Base-by-base conservation (phyloP, 2,888 invertebrate genomes). In the Glaucopsyche alexis region DNA sequence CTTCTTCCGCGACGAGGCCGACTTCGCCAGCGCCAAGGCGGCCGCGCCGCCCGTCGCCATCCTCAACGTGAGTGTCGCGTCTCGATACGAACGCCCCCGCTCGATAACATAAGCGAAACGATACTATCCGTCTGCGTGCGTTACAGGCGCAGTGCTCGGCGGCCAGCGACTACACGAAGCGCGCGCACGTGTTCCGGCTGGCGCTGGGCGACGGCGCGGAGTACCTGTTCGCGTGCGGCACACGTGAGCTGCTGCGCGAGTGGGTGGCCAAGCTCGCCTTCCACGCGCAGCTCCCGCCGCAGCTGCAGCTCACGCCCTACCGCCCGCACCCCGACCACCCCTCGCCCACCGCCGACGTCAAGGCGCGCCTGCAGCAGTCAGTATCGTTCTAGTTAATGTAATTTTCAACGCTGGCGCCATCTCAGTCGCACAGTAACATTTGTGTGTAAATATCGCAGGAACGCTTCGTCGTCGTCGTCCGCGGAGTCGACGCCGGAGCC, bases 1-100 rank as follows among this genome's bases (percentile, higher is more conserved):
- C 92, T 99, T 99, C 96, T 99, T 99, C 94, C 96, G 98, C 84
- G 98, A 99, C 85, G 96, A 97, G 83, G 95, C 96, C 79, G 98
- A 98, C 89, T 99, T 98, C 91, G 94, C 95, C 76, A 95, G 95
- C 78, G 96, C 97, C 81, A 97, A 97, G 91, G 98, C 98, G 0
- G 96, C 97, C 0, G 96, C 97, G 3, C 96, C 98, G 0, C 97
- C 98, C 0, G 95, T 98, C 42, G 96, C 96, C 78, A 95, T 96
- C 52, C 91, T 95, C 60, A 95, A 95, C 74, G 93, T 87, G 55
- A 80, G 83, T 78, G 16, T 38, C 49, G 14, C 13, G 49, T 38
- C 4, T 13, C 11, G 29, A 14, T 47, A 16, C 11, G 50, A 50
- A 13, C 29, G 14, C 1, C 4, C 14, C 14, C 2, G 49, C 13